A percentile compares a stretch with the other conserved stretches of the same genome.
Conservation (phyloP, 2,888 invertebrate genomes). For the Entomobrya proxima region DNA sequence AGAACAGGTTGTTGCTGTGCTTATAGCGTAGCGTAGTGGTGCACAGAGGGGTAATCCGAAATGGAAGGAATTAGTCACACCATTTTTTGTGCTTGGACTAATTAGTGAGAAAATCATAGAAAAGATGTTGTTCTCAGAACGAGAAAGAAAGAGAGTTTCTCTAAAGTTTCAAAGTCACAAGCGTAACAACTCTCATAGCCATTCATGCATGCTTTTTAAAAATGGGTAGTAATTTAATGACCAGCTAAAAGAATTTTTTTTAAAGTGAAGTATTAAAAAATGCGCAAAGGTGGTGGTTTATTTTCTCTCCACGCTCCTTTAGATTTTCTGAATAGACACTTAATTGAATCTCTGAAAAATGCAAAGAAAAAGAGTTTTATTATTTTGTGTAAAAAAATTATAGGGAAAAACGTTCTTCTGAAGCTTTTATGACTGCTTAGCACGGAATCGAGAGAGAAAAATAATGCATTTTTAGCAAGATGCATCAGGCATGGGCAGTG, state of each 20-base stretch:
- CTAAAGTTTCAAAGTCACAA: too few relatives aligned
- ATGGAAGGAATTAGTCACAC: constrained; percentile 43
- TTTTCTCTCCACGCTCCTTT: constrained; percentile 15
- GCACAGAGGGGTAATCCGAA: background rate
- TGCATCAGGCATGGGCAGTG: background rate
- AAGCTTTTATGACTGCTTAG: constrained; percentile 36
- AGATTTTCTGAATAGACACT: constrained; percentile 36
- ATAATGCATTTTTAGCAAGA: background rate
- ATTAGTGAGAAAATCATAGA: constrained; percentile 52
- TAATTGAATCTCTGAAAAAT: constrained; percentile 41
- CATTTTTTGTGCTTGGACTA: constrained; percentile 45
- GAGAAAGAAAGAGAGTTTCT: too few relatives aligned
- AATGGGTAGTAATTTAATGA: background rate
- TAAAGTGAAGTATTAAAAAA: background rate
- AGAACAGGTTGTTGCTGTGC: background rate
- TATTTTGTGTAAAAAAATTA: background rate
- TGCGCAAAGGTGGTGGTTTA: background rate
- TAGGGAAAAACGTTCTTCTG: too few relatives aligned
- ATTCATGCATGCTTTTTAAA: background rate
- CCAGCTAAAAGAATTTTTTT: too few relatives aligned
- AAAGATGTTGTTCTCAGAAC: constrained; percentile 16
- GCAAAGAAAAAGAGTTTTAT: background rate
- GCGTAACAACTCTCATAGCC: too few relatives aligned
- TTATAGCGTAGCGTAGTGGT: background rate
- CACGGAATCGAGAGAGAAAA: constrained; percentile 36